Percentiles rank a stretch among this genome's conserved stretches.
phyloP scores from a whole-genome alignment of 2,113 vertebrate species.

The Stigmatopora nigra region DNA sequence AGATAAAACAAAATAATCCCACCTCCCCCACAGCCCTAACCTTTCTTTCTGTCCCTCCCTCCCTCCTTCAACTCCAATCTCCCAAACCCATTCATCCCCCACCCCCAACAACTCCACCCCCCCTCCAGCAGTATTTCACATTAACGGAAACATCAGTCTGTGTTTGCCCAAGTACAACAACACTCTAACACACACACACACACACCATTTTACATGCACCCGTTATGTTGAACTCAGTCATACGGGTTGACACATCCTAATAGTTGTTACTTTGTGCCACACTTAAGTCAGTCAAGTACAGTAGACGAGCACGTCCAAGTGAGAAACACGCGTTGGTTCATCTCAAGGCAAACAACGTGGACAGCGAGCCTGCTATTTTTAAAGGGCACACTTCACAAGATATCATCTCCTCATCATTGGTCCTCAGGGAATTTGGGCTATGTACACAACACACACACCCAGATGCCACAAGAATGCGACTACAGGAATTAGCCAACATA shows the following conservation, averaged over 20 bases:
- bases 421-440: conserved; percentile 49
- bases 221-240: conserved; percentile 27
- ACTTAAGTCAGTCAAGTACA: conserved; percentile 19
- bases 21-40: not conserved
- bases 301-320: conserved; percentile 7
- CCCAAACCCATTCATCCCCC: not conserved
- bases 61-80: conserved; percentile 1
- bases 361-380: conserved; percentile 70
- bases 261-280: conserved; percentile 40
- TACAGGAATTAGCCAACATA: not conserved
- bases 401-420: conserved; percentile 61
- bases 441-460: conserved; percentile 37
- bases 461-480: conserved; percentile 4
- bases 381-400: conserved; percentile 67
- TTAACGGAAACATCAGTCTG: conserved; percentile 54
- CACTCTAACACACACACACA: conserved; percentile 33
- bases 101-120: conserved; percentile 30
- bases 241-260: conserved; percentile 43
- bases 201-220: conserved; percentile 18
- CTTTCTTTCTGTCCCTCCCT: not conserved
- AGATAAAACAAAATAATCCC: not conserved
- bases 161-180: conserved; percentile 19
- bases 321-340: conserved; percentile 28
- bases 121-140: conserved; percentile 51
- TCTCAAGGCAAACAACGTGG: conserved; percentile 51